Conservation (phyloP, 2,888 invertebrate genomes). For the Philereme transversata region DNA sequence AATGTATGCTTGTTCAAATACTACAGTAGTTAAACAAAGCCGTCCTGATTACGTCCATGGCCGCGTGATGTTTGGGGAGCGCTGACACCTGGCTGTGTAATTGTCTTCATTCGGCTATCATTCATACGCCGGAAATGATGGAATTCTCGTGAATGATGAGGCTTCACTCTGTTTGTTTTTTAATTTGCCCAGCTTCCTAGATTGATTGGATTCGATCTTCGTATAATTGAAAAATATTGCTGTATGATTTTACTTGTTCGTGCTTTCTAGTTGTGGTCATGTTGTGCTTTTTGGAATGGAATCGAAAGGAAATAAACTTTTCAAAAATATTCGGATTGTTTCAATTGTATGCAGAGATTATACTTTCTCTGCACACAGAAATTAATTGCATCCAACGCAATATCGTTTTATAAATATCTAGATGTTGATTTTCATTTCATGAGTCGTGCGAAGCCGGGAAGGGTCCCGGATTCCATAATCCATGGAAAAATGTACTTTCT, state of each 20-base stretch:
- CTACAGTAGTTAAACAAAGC: background rate
- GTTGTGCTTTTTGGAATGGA: constrained; percentile 9
- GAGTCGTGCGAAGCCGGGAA: too few species aligned
- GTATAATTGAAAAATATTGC: constrained; percentile 31
- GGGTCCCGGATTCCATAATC: too few species aligned
- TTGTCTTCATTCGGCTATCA: constrained; percentile 37
- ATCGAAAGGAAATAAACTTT: background rate
- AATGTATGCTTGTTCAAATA: too few species aligned
- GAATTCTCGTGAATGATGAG: constrained; percentile 32
- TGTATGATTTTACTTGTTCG: constrained; percentile 1
- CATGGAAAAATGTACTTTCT: too few species aligned
- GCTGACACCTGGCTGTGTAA: constrained; percentile 37
- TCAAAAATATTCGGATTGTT: too few species aligned
- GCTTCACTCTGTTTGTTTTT: constrained; percentile 30
- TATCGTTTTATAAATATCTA: too few species aligned
- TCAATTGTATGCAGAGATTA: too few species aligned
- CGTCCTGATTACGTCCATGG: constrained; percentile 23
- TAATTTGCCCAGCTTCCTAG: constrained; percentile 23
- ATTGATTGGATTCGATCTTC: constrained; percentile 28
- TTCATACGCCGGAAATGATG: constrained; percentile 38
- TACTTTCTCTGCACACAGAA: too few species aligned
- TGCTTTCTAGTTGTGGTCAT: constrained; percentile 4
- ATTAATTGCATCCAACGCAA: too few species aligned
- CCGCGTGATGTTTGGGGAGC: constrained; percentile 28
- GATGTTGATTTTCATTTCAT: too few species aligned